phyloP scores from a whole-genome alignment of 2,888 invertebrate species.

The Megamerina dolium region DNA sequence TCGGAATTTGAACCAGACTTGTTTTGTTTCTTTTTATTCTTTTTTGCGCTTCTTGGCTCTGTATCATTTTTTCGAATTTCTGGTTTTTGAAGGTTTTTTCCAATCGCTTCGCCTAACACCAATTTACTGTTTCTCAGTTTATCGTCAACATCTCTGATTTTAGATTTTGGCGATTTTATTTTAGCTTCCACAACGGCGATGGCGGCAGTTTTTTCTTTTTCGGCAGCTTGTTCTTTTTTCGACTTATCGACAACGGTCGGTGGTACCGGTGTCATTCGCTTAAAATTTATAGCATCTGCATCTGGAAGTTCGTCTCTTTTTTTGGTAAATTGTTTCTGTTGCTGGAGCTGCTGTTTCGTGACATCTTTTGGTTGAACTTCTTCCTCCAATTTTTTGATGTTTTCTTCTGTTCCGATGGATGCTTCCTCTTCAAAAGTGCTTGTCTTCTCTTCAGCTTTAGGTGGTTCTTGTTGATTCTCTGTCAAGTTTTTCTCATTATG shows the following conservation, averaged over 20 bases:
- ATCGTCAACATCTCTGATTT: too few relatives aligned
- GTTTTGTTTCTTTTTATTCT: too few relatives aligned
- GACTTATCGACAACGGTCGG: too few relatives aligned
- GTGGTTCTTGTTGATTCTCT: too few relatives aligned
- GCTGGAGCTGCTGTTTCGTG: background rate
- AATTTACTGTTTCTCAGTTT: too few relatives aligned
- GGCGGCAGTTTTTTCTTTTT: background rate
- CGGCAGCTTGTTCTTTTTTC: background rate
- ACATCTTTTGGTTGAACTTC: background rate
- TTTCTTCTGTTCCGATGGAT: background rate
- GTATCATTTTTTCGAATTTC: background rate
- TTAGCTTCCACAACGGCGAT: slow-evolving; percentile 1
- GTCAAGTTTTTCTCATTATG: too few relatives aligned
- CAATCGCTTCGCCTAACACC: too few relatives aligned
- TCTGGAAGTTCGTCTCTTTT: slow-evolving; percentile 5
- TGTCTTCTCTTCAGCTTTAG: background rate
- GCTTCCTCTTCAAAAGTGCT: background rate
- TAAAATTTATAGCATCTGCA: slow-evolving; percentile 22
- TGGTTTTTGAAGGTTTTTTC: background rate
- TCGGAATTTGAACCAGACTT: too few relatives aligned
- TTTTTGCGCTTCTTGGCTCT: too few relatives aligned
- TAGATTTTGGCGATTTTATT: too few relatives aligned
- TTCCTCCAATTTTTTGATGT: background rate
- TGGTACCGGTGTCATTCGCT: slow-evolving; percentile 18
- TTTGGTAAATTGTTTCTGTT: background rate